Evolutionary conservation across 2,797 vertebrate species (phyloP).

Genomic region (Alosa sapidissima): DNA sequence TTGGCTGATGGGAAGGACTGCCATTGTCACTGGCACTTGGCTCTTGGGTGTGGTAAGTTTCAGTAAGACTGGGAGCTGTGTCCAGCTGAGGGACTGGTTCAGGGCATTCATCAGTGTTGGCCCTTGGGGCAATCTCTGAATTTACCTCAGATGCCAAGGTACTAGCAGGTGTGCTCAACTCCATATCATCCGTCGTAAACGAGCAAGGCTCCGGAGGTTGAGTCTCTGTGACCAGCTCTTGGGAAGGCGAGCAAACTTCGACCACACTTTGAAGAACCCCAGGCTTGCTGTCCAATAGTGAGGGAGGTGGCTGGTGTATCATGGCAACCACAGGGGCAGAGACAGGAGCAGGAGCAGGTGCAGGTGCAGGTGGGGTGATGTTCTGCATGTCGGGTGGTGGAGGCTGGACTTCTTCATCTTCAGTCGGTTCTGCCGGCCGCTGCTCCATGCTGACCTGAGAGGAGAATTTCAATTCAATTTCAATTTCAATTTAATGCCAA

Average conservation of each 20-base stretch:
- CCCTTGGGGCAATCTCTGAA: not conserved
- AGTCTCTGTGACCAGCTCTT: not conserved
- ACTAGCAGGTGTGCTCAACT: not conserved
- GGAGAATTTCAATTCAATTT: not conserved
- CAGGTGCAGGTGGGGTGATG: not conserved
- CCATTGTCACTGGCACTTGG: not conserved
- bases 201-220: not conserved
- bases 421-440: not conserved
- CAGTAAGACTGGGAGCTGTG: not conserved
- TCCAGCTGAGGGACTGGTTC: not conserved
- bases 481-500: too few species aligned
- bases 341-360: not conserved
- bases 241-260: not conserved
- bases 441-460: conserved; percentile 20
- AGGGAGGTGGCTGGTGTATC: conserved; percentile 9
- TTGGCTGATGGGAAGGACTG: conserved; percentile 48
- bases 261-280: conserved; percentile 51
- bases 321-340: not conserved
- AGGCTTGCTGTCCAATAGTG: conserved; percentile 55
- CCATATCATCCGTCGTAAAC: not conserved
- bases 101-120: not conserved
- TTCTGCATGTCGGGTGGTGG: not conserved
- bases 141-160: not conserved
- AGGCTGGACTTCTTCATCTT: not conserved
- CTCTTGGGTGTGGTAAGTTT: not conserved